A percentile compares a stretch with the other conserved stretches of the same genome.
Conservation (phyloP, 2,113 vertebrate genomes). For the Elephas maximus region DNA sequence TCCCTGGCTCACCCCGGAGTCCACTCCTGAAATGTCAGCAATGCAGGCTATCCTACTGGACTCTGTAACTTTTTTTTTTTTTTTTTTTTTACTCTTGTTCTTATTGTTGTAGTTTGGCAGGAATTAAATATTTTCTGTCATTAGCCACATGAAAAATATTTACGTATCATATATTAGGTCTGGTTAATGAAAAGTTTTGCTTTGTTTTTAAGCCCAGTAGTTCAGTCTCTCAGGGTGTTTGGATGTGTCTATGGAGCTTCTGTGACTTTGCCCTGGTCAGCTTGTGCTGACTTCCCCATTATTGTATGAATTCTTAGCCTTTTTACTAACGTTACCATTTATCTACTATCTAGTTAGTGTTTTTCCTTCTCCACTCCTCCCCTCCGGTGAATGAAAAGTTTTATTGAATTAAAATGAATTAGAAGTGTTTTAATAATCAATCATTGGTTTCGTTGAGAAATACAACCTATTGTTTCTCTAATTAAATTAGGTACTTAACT, state of each 20-base stretch:
- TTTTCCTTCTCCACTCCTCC: too few relatives aligned
- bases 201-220: too few relatives aligned
- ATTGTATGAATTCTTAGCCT: too few relatives aligned
- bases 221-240: too few relatives aligned
- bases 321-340: too few relatives aligned
- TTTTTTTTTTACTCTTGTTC: neutral
- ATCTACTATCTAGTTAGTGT: too few relatives aligned
- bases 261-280: too few relatives aligned
- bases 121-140: neutral
- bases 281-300: too few relatives aligned
- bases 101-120: neutral
- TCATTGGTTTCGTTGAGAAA: neutral
- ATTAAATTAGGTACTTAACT: slow-evolving; percentile 22
- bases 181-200: neutral
- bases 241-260: too few relatives aligned
- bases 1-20: fast-evolving
- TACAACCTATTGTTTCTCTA: neutral
- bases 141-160: neutral
- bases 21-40: too few relatives aligned
- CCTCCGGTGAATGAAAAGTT: neutral
- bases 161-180: neutral
- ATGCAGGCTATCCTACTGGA: too few relatives aligned
- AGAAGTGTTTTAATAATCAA: neutral
- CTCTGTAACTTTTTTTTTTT: too few relatives aligned
- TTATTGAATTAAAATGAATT: neutral